Base-by-base conservation (phyloP, 2,797 vertebrate species). In the Mallotus villosus region DNA sequence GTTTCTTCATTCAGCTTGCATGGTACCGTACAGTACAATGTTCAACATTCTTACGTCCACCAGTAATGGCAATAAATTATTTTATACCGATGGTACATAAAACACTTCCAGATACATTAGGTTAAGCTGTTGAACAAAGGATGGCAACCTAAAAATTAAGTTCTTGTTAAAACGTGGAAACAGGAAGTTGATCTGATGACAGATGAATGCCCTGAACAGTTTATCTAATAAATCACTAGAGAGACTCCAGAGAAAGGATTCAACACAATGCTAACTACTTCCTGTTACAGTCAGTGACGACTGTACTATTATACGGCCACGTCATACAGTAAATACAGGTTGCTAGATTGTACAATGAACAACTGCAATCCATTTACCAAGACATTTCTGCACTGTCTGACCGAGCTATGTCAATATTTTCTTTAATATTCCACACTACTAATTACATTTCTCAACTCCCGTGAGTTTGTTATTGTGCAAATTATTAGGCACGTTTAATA, bases 101-200 rank as follows among this genome's bases (percentile, higher is more conserved):
- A 63, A 66, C 14, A 37, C 63, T 9, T 58, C 25, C 32, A 69
- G 37, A 62, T 46, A 25, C 51, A 41, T 61, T 65, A 46, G 65
- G 68, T 66, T 46, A 2, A 14, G 41, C 41, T 46, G 41, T 14
- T 46, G 41, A 46, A 46, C 41, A 46, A 12, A 46, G 41, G 12
- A 46, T 46, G 41, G 9, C 41, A 46, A 46, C 41, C 41, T 63
- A 25, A 41, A n/a, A 61, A 57, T 59, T n/a, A 46, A 27, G 5
- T 21, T 49, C 27, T 41, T 25, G 29, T 60, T 41, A 16, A 16
- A 59, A 70, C 53, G 63, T 71, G 61, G 41, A 4, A 73, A 71
- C 24, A 68, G 71, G 76, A 78, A 71, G 74, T 70, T 75, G 75
- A 82, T 68, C 51, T 63, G 65, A 55, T 72, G 74, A 77, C 65